Percentiles rank a stretch among this genome's conserved stretches.
phyloP scores from a whole-genome alignment of 2,888 invertebrate species.

The Megamerina dolium region DNA sequence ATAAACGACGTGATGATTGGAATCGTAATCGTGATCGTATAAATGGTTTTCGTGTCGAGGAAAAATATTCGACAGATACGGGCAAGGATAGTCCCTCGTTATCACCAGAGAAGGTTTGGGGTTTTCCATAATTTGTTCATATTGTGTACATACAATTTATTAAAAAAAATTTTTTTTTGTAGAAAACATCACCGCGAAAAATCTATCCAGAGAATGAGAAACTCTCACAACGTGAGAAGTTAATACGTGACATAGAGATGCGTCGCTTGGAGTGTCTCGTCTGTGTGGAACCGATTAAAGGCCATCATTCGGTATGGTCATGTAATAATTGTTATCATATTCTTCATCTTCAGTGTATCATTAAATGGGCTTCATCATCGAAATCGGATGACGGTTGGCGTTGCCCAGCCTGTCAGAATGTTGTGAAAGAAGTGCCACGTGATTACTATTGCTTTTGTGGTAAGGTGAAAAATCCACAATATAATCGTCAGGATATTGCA shows the following conservation, averaged over 20 bases:
- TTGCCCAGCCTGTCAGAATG: constrained; percentile 93
- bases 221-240: constrained; percentile 72
- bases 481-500: constrained; percentile 70
- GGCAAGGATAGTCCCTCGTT: constrained; percentile 40
- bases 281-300: constrained; percentile 82
- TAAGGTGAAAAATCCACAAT: constrained; percentile 66
- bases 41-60: constrained; percentile 40
- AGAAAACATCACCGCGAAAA: constrained; percentile 29
- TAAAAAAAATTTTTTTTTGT: neutral
- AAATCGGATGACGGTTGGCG: constrained; percentile 81
- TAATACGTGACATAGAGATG: constrained; percentile 75
- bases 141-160: neutral
- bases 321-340: constrained; percentile 89
- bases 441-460: constrained; percentile 91
- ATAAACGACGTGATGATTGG: constrained; percentile 46
- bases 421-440: constrained; percentile 64
- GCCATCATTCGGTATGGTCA: constrained; percentile 80
- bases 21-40: constrained; percentile 44
- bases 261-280: constrained; percentile 88
- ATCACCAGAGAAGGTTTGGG: constrained; percentile 37
- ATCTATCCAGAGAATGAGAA: constrained; percentile 39
- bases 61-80: constrained; percentile 34
- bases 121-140: neutral
- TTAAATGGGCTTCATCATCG: constrained; percentile 86
- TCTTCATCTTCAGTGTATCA: constrained; percentile 83